Percentiles rank a stretch among this genome's conserved stretches.
Evolutionary conservation across 1,140 invertebrate species (phyloP).

Genomic region (Vollenhovia emeryi): DNA sequence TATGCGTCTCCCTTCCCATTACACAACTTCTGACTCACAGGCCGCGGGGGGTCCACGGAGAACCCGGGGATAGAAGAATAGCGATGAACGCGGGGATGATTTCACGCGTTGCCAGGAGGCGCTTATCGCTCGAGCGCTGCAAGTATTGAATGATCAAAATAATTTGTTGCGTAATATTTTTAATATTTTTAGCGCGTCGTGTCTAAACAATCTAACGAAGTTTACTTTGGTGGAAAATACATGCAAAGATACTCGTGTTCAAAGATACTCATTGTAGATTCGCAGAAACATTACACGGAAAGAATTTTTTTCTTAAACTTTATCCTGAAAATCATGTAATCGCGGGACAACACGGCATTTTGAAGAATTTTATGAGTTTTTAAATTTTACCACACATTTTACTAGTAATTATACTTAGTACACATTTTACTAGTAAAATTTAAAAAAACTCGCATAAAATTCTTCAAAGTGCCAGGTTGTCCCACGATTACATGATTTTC

Average conservation of each 20-base stretch:
- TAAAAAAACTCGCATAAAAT: too few species aligned
- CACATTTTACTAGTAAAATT: too few species aligned
- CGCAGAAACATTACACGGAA: background rate
- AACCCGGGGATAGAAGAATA: constrained; percentile 63
- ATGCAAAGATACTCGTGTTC: background rate
- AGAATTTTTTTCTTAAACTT: too few species aligned
- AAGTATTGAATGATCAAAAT: background rate
- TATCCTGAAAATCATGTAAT: too few species aligned
- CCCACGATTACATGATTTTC: too few species aligned
- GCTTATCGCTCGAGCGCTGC: constrained; percentile 18
- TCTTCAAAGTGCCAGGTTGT: too few species aligned
- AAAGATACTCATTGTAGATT: background rate
- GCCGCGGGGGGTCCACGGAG: constrained; percentile 13
- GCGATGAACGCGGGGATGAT: constrained; percentile 44
- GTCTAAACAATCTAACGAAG: background rate
- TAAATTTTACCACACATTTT: too few species aligned
- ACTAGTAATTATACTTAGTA: too few species aligned
- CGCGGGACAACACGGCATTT: too few species aligned
- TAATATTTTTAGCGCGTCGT: background rate
- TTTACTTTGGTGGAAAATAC: background rate
- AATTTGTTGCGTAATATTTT: background rate
- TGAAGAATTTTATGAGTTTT: too few species aligned
- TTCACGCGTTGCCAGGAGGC: constrained; percentile 22
- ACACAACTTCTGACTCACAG: constrained; percentile 70
- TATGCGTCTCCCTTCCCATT: constrained; percentile 5